Evolutionary conservation across 2,113 vertebrate species (phyloP).

Genomic region (Capra hircus): DNA sequence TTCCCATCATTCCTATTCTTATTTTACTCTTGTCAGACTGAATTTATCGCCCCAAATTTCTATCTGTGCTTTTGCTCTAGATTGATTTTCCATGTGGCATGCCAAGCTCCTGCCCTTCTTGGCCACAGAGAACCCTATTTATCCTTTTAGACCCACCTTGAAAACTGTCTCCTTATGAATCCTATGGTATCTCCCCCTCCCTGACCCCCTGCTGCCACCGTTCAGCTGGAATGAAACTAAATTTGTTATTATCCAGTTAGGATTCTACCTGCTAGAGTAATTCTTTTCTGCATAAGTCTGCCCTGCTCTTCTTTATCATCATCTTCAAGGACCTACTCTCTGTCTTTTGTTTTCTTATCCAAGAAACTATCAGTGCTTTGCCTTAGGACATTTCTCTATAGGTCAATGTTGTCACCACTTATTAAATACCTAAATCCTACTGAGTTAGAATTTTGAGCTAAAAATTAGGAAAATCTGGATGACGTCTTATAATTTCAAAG

Average conservation of each 20-base stretch:
- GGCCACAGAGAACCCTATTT: not conserved
- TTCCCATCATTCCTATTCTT: not conserved
- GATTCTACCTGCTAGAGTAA: not conserved
- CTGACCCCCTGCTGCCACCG: fast-evolving
- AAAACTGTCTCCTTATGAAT: not conserved
- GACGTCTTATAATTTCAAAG: not conserved
- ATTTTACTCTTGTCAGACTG: not conserved
- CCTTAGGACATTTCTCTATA: not conserved
- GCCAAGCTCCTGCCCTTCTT: not conserved
- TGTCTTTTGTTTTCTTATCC: not conserved
- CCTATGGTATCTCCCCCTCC: not conserved
- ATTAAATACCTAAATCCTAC: not conserved
- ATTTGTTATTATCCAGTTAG: not conserved
- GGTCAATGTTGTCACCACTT: not conserved
- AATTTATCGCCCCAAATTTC: constrained; percentile 11
- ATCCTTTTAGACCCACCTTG: not conserved
- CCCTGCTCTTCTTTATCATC: not conserved
- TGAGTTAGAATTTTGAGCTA: not conserved
- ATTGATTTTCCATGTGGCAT: not conserved
- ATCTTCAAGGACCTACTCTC: not conserved
- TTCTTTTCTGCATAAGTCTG: not conserved
- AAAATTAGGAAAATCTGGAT: not conserved
- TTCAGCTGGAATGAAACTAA: not conserved
- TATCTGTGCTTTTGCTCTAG: not conserved
- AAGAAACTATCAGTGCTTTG: not conserved